Base-by-base conservation (phyloP, 2,797 vertebrate species). In the Chromis chromis region DNA sequence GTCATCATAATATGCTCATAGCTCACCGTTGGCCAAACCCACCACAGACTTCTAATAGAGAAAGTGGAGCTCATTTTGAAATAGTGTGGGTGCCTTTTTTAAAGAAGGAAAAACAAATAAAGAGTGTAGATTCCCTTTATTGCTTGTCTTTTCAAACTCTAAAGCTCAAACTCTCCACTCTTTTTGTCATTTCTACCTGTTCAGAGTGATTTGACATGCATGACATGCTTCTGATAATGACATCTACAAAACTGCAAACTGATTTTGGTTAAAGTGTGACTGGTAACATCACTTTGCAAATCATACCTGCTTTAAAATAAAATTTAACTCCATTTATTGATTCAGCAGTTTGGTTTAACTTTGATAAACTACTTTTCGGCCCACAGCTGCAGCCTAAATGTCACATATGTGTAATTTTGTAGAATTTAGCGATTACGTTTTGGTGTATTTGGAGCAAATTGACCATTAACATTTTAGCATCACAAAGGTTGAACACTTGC, bases 201-300 rank as follows among this genome's bases (percentile, higher is more conserved):
- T 54, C 11, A 25, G 5, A 22, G 46, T 55, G 19, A 39, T 3
- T 27, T 68, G 28, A 53, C 6, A 12, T 3, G 27, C 16, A 40
- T 1, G 10, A 21, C 8, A 28, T 49, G 56, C 3, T 8, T 25
- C 9, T 60, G 25, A 57, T 14, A 31, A 5, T 31, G 4, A 31
- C 28, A 25, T n/a, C n/a, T n/a, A 25, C 4, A 25, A 25, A 25
- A 25, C n/a, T n/a, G 4, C 6, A 31, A 52, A 69, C 31, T 24
- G 78, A 70, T 84, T 84, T 65, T 59, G 54, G 57, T 83, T 25
- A 2, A 25, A 25, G 25, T 25, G 25, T 25, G 63, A 78, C 72
- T 57, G 59, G 64, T 88, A 75, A 83, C 70, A 74, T 84, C 76
- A 70, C n/a, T n/a, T n/a, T n/a, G n/a, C 70, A 61, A 46, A 65